Evolutionary conservation across 2,113 vertebrate species (phyloP).

Genomic region (Chamaea fasciata): DNA sequence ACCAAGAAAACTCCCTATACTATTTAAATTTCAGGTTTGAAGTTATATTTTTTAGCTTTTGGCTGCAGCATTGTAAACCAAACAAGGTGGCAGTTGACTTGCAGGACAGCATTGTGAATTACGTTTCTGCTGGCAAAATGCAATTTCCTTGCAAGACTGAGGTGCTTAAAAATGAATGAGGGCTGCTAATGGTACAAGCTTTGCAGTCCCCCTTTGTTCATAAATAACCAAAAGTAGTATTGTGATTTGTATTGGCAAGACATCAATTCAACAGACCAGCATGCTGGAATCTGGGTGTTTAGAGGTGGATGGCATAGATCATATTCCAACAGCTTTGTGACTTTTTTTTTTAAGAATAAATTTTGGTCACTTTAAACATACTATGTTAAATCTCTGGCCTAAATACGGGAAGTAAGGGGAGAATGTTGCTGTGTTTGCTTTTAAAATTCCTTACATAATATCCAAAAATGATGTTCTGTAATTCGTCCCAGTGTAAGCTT

Average conservation of each 20-base stretch:
- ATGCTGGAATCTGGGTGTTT: neutral
- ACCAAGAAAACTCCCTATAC: neutral
- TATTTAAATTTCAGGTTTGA: neutral
- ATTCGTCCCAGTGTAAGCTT: neutral
- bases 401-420: neutral
- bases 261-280: neutral
- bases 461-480: neutral
- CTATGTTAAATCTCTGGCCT: neutral
- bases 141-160: neutral
- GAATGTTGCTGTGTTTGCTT: neutral
- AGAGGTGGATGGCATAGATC: neutral
- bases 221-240: neutral
- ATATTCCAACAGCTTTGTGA: neutral
- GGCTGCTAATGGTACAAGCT: neutral
- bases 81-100: neutral
- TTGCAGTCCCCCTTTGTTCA: neutral
- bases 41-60: neutral
- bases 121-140: neutral
- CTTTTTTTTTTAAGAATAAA: neutral
- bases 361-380: neutral
- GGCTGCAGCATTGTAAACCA: neutral
- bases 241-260: neutral
- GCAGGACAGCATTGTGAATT: neutral
- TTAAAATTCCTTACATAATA: neutral
- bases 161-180: neutral